Conservation (phyloP, 2,113 vertebrate genomes). For the Cichladusa arquata region DNA sequence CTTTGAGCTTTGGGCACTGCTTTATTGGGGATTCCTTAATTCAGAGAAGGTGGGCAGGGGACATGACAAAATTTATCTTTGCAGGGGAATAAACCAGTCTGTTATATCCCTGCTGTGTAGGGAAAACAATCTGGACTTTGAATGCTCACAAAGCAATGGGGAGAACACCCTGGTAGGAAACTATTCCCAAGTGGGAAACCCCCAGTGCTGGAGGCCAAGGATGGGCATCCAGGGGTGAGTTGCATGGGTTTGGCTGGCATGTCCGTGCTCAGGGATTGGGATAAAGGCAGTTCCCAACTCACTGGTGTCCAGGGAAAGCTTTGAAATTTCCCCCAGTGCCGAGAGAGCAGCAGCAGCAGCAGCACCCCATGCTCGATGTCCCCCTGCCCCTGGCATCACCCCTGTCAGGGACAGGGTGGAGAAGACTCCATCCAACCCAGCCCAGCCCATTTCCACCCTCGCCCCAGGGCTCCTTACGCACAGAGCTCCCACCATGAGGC, state of each 20-base stretch:
- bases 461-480: background rate
- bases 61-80: fast-evolving
- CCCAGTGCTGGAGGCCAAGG: background rate
- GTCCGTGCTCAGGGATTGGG: background rate
- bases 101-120: fast-evolving
- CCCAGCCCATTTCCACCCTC: background rate
- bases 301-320: background rate
- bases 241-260: fast-evolving
- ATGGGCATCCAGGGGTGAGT: background rate
- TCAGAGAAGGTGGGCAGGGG: background rate
- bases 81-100: background rate
- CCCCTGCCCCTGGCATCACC: background rate
- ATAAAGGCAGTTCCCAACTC: background rate
- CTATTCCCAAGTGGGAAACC: background rate
- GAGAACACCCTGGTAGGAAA: fast-evolving
- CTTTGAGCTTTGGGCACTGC: background rate
- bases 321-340: fast-evolving
- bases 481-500: background rate
- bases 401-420: background rate
- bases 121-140: background rate
- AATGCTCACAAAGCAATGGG: background rate
- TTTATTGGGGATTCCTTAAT: background rate
- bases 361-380: fast-evolving
- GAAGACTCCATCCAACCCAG: background rate
- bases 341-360: background rate